Evolutionary conservation across 2,113 vertebrate genomes (phyloP).

Genomic region (Phodopus roborovskii): DNA sequence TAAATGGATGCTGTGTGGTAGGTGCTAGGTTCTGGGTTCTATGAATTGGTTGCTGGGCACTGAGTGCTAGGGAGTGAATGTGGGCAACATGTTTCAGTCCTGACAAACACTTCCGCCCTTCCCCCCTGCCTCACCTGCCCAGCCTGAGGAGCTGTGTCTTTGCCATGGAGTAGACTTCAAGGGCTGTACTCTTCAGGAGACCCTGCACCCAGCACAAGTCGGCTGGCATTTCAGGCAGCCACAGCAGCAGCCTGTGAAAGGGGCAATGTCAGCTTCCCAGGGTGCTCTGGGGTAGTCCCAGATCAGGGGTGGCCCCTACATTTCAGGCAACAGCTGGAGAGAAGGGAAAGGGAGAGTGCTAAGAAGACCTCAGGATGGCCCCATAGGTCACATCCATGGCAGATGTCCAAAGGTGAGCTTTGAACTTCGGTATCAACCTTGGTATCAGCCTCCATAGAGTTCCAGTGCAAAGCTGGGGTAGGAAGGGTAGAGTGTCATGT

Average conservation of each 20-base stretch:
- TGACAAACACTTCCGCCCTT: not conserved
- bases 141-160: not conserved
- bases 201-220: conserved; percentile 59
- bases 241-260: not conserved
- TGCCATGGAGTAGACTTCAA: not conserved
- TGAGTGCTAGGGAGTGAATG: not conserved
- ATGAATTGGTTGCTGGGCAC: not conserved
- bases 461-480: not conserved
- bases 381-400: not conserved
- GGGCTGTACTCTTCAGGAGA: fast-evolving
- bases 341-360: not conserved
- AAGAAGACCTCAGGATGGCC: not conserved
- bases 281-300: fast-evolving
- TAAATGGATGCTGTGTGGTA: not conserved
- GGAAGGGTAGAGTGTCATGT: not conserved
- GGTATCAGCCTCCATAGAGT: not conserved
- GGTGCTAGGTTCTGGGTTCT: not conserved
- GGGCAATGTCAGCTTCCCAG: fast-evolving
- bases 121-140: not conserved
- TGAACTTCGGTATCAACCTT: not conserved
- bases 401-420: fast-evolving
- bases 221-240: not conserved
- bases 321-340: not conserved
- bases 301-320: not conserved
- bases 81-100: not conserved